Base-by-base conservation (phyloP, 2,888 invertebrate genomes). In the Leptogaster cylindrica region DNA sequence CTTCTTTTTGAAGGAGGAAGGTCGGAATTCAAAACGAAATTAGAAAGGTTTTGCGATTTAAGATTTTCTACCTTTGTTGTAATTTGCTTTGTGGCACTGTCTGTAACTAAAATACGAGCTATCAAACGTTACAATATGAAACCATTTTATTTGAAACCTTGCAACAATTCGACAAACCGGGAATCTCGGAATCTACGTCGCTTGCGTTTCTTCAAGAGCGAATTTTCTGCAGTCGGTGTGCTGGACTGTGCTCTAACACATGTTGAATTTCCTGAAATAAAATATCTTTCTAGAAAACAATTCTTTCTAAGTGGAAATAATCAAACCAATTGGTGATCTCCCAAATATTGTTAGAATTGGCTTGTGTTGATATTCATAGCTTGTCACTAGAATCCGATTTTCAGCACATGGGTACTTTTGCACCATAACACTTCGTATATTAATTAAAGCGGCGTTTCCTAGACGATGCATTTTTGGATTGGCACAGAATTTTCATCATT, bases 51-150 rank as follows among this genome's bases (percentile, higher is more conserved):
- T 63, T 84, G 83, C 4, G 89, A 85, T 73, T 84, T 87, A 28
- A 92, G 78, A 73, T 87, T 89, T 71, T 85, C 85, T 8, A 92
- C 85, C 14, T 86, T 83, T 1, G 91, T 88, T 76, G 86, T 88
- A 14, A 85, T 86, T 80, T 89, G 87, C 58, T 82, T 87, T 75
- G 87, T 86, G 3, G 83, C 83, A 65, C 82, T 81, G 50, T 86
- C 82, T 28, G 87, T 87, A 66, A 91, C 91, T 91, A 73, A 67
- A 78, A 31, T 68, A 61, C 41, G 55, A 66, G n/a, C n/a, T 28
- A 55, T 28, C 66, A 55, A 41, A 33, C 33, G 28, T 31, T 58
- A 18, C 4, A 28, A 10, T 8, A 41, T 39, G 4, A 28, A 16
- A 27, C 10, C 51, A 25, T 44, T 16, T 18, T 20, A n/a, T 39